Percentiles rank a stretch among this genome's conserved stretches.
Conservation (phyloP, 1,140 invertebrate species). For the Macrotrachela quadricornifera region DNA sequence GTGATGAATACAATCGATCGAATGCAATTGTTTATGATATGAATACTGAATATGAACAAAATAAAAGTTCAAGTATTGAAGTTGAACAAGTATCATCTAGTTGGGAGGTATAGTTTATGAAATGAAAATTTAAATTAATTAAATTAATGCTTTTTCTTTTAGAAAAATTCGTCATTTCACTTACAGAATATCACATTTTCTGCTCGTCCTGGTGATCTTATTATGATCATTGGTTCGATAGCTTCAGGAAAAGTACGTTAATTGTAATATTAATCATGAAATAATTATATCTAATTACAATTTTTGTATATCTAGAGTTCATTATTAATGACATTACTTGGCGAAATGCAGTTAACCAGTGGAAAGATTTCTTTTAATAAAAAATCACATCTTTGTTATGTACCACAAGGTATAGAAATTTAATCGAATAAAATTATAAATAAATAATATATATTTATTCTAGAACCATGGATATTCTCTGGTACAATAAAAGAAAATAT, state of each 20-base stretch:
- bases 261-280: too few relatives aligned
- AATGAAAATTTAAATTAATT: too few relatives aligned
- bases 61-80: too few relatives aligned
- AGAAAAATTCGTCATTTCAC: background rate
- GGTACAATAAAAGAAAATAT: slow-evolving; percentile 7
- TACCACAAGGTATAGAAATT: background rate
- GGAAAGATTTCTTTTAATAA: background rate
- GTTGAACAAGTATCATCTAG: too few relatives aligned
- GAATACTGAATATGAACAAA: too few relatives aligned
- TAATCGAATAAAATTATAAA: too few relatives aligned
- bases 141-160: too few relatives aligned
- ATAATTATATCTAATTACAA: too few relatives aligned
- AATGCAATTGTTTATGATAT: too few relatives aligned
- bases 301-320: background rate
- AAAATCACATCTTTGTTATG: slow-evolving; percentile 5
- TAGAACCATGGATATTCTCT: slow-evolving; percentile 9
- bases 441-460: too few relatives aligned
- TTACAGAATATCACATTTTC: slow-evolving; percentile 1
- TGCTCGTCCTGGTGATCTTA: slow-evolving; percentile 38
- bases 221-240: background rate
- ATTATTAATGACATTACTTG: slow-evolving; percentile 1
- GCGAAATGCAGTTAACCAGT: background rate
- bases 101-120: too few relatives aligned
- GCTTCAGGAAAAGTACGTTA: background rate
- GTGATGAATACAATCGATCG: too few relatives aligned